phyloP scores from a whole-genome alignment of 2,113 vertebrate genomes.

The Marcusenius ussheri region DNA sequence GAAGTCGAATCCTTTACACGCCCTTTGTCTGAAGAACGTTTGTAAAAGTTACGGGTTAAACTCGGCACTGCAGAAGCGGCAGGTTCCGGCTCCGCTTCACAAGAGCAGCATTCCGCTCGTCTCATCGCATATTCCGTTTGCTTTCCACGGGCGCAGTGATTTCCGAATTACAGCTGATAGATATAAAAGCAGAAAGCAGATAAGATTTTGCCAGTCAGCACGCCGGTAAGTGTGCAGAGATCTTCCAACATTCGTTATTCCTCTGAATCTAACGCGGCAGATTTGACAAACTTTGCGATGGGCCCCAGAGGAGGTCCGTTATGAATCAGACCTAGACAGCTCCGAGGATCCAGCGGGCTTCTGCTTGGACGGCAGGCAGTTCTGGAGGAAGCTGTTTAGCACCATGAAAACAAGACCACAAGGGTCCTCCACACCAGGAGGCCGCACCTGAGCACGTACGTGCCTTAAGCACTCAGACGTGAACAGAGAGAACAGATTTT shows the following conservation, averaged over 20 bases:
- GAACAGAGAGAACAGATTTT: not conserved
- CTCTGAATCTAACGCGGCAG: not conserved
- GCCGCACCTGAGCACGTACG: not conserved
- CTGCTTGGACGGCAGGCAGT: not conserved
- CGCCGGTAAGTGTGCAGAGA: not conserved
- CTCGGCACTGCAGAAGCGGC: not conserved
- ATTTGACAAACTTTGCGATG: not conserved
- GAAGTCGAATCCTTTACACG: not conserved
- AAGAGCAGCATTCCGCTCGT: not conserved
- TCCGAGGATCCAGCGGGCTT: not conserved
- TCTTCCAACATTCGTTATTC: not conserved
- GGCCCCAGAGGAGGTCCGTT: not conserved
- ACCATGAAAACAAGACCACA: not conserved
- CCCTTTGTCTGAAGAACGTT: not conserved
- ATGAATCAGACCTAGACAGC: not conserved
- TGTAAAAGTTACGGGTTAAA: not conserved
- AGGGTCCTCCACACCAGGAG: not conserved
- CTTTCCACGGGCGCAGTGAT: not conserved
- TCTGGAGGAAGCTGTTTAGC: not conserved
- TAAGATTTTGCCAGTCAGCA: not conserved
- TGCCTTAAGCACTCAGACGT: not conserved
- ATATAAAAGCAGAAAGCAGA: not conserved
- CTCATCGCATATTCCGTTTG: not conserved
- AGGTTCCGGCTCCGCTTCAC: not conserved
- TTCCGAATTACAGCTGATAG: not conserved